phyloP scores from a whole-genome alignment of 2,888 invertebrate genomes.

The Ramazzottius varieornatus region DNA sequence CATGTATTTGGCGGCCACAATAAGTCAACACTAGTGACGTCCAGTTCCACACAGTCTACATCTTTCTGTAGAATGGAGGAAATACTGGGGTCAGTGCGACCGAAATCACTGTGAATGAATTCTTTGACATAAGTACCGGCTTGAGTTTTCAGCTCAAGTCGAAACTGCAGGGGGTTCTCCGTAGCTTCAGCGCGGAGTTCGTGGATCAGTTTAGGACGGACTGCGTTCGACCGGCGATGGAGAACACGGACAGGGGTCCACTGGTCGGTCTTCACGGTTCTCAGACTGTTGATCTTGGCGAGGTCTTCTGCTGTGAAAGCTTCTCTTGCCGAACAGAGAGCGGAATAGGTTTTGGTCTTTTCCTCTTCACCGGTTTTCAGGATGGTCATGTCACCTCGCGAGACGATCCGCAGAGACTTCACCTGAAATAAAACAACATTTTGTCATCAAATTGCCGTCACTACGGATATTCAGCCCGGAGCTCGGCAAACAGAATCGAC shows the following conservation, averaged over 20 bases:
- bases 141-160: constrained; percentile 43
- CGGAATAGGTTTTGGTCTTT: constrained; percentile 62
- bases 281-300: constrained; percentile 29
- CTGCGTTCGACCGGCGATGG: constrained; percentile 29
- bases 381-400: constrained; percentile 31
- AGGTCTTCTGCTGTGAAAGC: constrained; percentile 21
- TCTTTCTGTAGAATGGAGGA: constrained; percentile 36
- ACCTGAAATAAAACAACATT: neutral
- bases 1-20: neutral
- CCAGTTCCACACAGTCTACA: constrained; percentile 68
- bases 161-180: constrained; percentile 27
- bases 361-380: constrained; percentile 62
- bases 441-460: no score
- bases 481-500: no score
- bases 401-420: neutral
- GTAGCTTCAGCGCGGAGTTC: constrained; percentile 23
- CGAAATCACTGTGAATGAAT: constrained; percentile 83
- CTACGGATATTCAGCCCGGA: no score
- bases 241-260: constrained; percentile 69
- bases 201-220: constrained; percentile 6
- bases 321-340: constrained; percentile 37
- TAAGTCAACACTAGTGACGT: constrained; percentile 34
- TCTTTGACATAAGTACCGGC: constrained; percentile 94
- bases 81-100: constrained; percentile 53
- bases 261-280: constrained; percentile 38